Evolutionary conservation across 2,113 vertebrate genomes (phyloP).

Genomic region (Daboia siamensis): DNA sequence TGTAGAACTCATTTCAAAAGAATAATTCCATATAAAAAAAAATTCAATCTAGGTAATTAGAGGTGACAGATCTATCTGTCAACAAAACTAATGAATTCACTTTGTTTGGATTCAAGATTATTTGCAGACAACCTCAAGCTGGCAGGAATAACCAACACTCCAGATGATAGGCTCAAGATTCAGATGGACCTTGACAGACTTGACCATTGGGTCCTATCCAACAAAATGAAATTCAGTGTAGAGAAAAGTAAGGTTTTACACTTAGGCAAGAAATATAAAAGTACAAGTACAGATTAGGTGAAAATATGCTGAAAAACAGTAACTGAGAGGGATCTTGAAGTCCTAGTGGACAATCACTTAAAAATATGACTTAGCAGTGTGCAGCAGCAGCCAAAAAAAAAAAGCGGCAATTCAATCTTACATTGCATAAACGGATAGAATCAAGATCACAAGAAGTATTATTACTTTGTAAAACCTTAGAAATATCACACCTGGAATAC

Average conservation of each 20-base stretch:
- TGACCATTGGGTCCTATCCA: neutral
- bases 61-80: neutral
- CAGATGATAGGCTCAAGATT: neutral
- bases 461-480: neutral
- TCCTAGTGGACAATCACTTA: neutral
- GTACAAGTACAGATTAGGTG: too few species aligned
- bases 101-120: neutral
- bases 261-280: too few species aligned
- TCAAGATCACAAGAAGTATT: neutral
- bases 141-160: neutral
- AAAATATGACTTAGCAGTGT: neutral
- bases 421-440: neutral
- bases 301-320: neutral
- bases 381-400: neutral
- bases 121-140: neutral
- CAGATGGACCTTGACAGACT: neutral
- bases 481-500: neutral
- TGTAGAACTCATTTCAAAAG: neutral
- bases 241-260: too few species aligned
- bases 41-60: neutral
- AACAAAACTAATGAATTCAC: neutral
- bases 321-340: neutral
- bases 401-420: neutral
- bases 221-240: too few species aligned
- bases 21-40: neutral